A percentile compares a stretch with the other conserved stretches of the same genome.
Conservation (phyloP, 1,140 invertebrate species). For the Lordiphosa stackelbergi region DNA sequence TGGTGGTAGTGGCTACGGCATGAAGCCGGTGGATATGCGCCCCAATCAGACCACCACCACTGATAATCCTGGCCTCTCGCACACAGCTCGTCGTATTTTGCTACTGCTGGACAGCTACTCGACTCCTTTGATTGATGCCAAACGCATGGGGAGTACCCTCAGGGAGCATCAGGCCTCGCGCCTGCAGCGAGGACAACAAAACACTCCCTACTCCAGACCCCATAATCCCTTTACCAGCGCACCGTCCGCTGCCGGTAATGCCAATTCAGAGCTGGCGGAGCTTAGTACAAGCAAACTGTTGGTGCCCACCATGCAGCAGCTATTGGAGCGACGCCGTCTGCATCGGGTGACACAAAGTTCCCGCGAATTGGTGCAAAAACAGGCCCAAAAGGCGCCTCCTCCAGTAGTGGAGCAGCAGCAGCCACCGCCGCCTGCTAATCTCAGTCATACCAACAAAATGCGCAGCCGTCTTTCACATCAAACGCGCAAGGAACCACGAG, state of each 20-base stretch:
- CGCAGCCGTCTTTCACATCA: slow-evolving; percentile 64
- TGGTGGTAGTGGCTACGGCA: too few relatives aligned
- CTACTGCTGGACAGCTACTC: slow-evolving; percentile 86
- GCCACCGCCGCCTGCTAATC: slow-evolving; percentile 7
- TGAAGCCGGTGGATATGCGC: slow-evolving; percentile 53
- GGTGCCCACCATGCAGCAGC: slow-evolving; percentile 46
- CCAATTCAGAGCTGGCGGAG: not conserved
- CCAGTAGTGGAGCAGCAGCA: not conserved
- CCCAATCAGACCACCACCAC: slow-evolving; percentile 38
- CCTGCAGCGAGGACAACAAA: not conserved
- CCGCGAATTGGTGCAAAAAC: slow-evolving; percentile 12
- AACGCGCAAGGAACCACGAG: slow-evolving; percentile 40
- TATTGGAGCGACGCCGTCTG: slow-evolving; percentile 47
- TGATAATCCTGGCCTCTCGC: slow-evolving; percentile 76
- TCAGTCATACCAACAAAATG: slow-evolving; percentile 78
- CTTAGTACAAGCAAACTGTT: slow-evolving; percentile 18
- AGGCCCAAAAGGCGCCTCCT: slow-evolving; percentile 3
- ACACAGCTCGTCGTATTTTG: slow-evolving; percentile 83
- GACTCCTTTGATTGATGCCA: slow-evolving; percentile 84
- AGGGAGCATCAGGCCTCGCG: slow-evolving; percentile 39
- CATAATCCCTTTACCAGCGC: not conserved
- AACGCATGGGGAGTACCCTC: slow-evolving; percentile 81
- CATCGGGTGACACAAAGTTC: slow-evolving; percentile 28
- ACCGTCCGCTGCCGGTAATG: not conserved
- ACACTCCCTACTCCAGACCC: slow-evolving; percentile 4